A percentile compares a stretch with the other conserved stretches of the same genome.
Evolutionary conservation across 2,113 vertebrate species (phyloP).

Genomic region (Coptodon bakossiorum): DNA sequence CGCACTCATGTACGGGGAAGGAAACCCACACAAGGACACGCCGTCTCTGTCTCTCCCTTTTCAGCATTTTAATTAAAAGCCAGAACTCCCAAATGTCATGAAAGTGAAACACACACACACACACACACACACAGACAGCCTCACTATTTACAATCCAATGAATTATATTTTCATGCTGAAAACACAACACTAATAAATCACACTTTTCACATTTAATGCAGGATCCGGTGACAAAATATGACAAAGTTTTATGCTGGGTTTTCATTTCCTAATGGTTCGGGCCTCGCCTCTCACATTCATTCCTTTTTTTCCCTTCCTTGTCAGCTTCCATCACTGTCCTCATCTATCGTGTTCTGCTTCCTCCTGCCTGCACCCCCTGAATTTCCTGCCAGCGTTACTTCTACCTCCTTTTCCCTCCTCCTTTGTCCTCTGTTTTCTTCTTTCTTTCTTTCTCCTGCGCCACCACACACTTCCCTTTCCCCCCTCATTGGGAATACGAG

Average conservation of each 20-base stretch:
- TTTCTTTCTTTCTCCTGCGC: neutral
- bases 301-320: conserved; percentile 6
- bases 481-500: conserved; percentile 51
- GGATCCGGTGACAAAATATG: conserved; percentile 54
- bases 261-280: conserved; percentile 58
- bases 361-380: neutral
- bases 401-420: neutral
- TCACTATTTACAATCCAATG: conserved; percentile 15
- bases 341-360: conserved; percentile 26
- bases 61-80: conserved; percentile 54
- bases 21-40: conserved; percentile 12
- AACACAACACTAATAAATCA: conserved; percentile 56
- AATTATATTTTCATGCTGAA: conserved; percentile 49
- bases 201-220: conserved; percentile 47
- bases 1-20: neutral
- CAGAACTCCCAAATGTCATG: conserved; percentile 30
- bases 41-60: neutral
- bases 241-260: conserved; percentile 36
- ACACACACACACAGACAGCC: neutral
- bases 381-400: neutral
- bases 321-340: conserved; percentile 44
- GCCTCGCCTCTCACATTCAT: conserved; percentile 14
- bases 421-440: conserved; percentile 15
- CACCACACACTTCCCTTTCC: neutral
- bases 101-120: conserved; percentile 20